Evolutionary conservation across 2,113 vertebrate species (phyloP), one percentile per base, ranked within the genome.

Genomic region (Periophthalmus modestus): DNA sequence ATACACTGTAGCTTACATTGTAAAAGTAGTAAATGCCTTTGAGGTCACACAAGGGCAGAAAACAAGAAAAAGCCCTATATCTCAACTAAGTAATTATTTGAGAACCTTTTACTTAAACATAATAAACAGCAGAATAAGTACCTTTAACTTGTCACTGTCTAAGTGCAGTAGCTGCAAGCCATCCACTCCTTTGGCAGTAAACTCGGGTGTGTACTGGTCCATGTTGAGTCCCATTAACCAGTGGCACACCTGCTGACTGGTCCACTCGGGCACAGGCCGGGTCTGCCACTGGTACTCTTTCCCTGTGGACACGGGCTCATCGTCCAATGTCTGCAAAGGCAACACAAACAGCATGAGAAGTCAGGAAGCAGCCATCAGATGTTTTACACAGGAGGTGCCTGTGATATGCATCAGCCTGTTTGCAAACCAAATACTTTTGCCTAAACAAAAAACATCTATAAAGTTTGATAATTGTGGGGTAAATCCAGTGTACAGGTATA

Each of bases 201-300:
- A 96, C 77, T 96, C 94, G 2, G 89, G 63, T n/a, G 95, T 95
- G 47, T 95, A 95, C 74, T 96, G 96, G 85, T 97, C 96, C 94
- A 97, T 94, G 74, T 96, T 96, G 94, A 95, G 95, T 80, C 95
- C 95, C 92, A 94, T 95, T 81, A 95, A 70, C 94, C 94, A 96
- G 80, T 96, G 96, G 82, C 95, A 96, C 34, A 96, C 95, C 89
- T 96, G 94, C 79, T 96, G 95, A 66, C 91, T 93, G 78, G 93
- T 96, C 96, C 96, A 96, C 46, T 97, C 94, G 67, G 92, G 93
- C 72, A 96, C 92, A 15, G 94, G 92, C 65, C 96, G 92, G 80
- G 89, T 96, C 82, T 95, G 95, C 96, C 97, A 96, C 24, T 96
- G 96, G 81, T 96, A 95, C 66, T 95, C 95, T 87, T 95, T 95